These are phyloP conservation scores for Hoplias malabaricus DNA, from an alignment of 2,113 vertebrate species.

Conservation along the genomic window DNA sequence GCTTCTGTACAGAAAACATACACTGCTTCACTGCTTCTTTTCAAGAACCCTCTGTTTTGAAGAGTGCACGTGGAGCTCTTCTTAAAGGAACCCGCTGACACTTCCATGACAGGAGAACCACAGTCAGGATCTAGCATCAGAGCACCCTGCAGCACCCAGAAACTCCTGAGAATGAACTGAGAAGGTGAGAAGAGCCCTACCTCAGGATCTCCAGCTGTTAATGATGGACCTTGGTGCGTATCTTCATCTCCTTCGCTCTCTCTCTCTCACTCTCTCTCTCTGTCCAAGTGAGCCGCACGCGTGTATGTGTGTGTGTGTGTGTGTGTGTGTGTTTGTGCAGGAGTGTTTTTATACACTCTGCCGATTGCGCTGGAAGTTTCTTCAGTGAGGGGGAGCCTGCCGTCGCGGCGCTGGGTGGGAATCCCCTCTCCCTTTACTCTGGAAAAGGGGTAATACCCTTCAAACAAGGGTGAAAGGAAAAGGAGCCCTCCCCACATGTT, in stretches of 20 bases:
- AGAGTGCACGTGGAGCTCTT: no score
- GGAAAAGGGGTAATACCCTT: background rate
- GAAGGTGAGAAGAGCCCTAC: no score
- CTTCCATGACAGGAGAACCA: no score
- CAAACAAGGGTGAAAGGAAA: background rate
- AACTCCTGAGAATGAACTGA: no score
- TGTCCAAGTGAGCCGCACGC: background rate
- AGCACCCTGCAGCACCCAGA: no score
- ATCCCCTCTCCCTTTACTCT: background rate
- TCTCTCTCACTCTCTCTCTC: background rate
- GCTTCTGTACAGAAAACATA: no score
- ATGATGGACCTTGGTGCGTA: background rate
- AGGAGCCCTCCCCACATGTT: background rate
- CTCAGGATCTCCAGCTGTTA: background rate
- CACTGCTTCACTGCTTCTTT: no score
- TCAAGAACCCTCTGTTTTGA: no score
- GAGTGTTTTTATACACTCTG: background rate
- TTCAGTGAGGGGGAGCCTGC: constrained; percentile 1
- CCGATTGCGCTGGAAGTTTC: background rate
- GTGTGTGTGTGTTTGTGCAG: background rate
- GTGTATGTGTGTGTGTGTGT: background rate
- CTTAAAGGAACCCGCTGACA: no score
- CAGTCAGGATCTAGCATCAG: no score
- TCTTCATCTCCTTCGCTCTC: background rate
- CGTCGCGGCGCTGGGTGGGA: background rate